phyloP scores from a whole-genome alignment of 2,888 invertebrate genomes.

The Drosophila picticornis region DNA sequence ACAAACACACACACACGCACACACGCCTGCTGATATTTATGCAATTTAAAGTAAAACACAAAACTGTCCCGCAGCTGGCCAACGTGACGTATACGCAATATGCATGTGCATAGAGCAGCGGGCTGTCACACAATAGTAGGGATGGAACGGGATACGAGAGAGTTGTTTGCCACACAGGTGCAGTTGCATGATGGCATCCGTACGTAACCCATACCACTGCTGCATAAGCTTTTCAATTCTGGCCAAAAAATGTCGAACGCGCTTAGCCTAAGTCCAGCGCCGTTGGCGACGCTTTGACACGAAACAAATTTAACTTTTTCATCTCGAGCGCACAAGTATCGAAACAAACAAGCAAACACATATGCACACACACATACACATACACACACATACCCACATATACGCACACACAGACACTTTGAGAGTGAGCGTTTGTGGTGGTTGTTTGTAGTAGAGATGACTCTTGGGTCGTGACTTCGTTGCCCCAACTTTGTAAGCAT shows the following conservation, averaged over 20 bases:
- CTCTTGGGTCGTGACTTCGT: slow-evolving; percentile 13
- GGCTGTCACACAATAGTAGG: slow-evolving; percentile 40
- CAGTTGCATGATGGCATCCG: slow-evolving; percentile 46
- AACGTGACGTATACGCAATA: slow-evolving; percentile 79
- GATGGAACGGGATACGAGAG: not conserved
- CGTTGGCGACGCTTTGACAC: slow-evolving; percentile 76
- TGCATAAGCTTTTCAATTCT: slow-evolving; percentile 65
- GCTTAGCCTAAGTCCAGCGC: slow-evolving; percentile 72
- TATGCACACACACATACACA: slow-evolving; percentile 8
- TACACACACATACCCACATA: slow-evolving; percentile 18
- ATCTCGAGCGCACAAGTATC: slow-evolving; percentile 68
- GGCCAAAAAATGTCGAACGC: slow-evolving; percentile 76
- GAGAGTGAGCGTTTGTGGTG: slow-evolving; percentile 2
- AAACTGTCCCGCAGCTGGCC: slow-evolving; percentile 69
- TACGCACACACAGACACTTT: slow-evolving; percentile 15
- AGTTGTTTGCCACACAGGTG: slow-evolving; percentile 34
- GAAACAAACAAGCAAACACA: slow-evolving; percentile 27
- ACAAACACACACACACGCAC: slow-evolving; percentile 5
- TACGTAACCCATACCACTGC: not conserved
- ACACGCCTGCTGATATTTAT: slow-evolving; percentile 60
- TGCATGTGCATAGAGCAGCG: slow-evolving; percentile 34
- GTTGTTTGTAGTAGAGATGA: slow-evolving; percentile 10
- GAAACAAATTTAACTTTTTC: slow-evolving; percentile 81
- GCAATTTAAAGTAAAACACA: slow-evolving; percentile 79
- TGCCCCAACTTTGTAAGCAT: slow-evolving; percentile 1